Conservation (phyloP, 2,113 vertebrate genomes). For the Pseudopipra pipra region DNA sequence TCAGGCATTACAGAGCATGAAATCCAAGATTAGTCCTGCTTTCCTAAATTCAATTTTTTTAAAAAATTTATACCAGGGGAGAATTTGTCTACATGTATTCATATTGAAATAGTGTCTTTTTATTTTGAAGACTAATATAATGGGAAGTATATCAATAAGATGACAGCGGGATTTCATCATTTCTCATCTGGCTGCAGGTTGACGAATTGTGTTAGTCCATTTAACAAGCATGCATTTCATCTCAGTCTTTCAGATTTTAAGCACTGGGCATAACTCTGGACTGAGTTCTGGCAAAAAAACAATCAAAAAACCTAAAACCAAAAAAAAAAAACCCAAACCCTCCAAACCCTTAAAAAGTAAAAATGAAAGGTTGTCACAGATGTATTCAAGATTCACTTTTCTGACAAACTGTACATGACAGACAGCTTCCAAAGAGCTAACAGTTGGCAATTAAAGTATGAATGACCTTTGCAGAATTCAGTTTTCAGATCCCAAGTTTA, state of each 20-base stretch:
- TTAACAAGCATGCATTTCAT: neutral
- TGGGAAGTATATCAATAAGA: neutral
- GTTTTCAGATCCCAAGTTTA: neutral
- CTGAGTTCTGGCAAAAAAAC: neutral
- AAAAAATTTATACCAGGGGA: neutral
- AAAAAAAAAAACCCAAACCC: neutral
- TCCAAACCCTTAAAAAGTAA: neutral
- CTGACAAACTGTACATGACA: neutral
- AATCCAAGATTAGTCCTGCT: neutral
- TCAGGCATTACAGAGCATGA: neutral
- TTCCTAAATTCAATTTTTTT: neutral
- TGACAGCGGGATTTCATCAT: neutral
- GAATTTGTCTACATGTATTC: rapidly evolving
- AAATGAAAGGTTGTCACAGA: neutral
- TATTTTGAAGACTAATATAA: neutral
- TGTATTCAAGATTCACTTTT: neutral
- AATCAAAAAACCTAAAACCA: neutral
- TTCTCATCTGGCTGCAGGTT: neutral
- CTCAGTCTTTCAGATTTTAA: neutral
- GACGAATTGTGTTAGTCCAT: neutral
- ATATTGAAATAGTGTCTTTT: neutral
- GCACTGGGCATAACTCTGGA: neutral
- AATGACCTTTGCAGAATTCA: neutral
- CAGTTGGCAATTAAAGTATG: neutral
- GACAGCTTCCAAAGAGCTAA: neutral